phyloP scores from a whole-genome alignment of 2,888 invertebrate species.

The Xestia ashworthii region DNA sequence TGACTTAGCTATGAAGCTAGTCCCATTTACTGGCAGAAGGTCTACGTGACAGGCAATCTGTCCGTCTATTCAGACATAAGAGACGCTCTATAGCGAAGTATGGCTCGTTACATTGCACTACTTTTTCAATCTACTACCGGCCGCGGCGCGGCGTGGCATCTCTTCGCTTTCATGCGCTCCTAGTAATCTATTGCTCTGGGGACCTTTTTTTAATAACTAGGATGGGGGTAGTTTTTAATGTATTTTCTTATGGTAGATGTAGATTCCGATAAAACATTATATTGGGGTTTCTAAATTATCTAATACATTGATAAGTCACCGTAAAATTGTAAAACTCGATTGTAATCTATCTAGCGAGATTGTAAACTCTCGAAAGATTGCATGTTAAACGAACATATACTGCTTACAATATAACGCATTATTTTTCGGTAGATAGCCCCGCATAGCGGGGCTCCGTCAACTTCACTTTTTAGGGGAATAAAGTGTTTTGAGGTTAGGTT shows the following conservation, averaged over 20 bases:
- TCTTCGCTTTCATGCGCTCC: conserved; percentile 42
- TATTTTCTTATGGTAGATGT: background rate
- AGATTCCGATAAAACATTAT: background rate
- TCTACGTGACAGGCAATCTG: conserved; percentile 56
- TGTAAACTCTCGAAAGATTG: too few relatives aligned
- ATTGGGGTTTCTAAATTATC: background rate
- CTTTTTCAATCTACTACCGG: conserved; percentile 52
- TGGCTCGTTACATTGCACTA: conserved; percentile 40
- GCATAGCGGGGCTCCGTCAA: too few relatives aligned
- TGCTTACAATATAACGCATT: too few relatives aligned
- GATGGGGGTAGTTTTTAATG: conserved; percentile 10
- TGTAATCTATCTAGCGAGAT: too few relatives aligned
- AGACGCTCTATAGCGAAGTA: conserved; percentile 27
- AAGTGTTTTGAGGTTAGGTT: too few relatives aligned
- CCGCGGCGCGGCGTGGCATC: background rate
- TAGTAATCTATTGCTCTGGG: conserved; percentile 43
- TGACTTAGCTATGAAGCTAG: conserved; percentile 40
- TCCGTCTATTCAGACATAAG: conserved; percentile 52
- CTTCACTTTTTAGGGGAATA: too few relatives aligned
- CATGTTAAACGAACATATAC: too few relatives aligned
- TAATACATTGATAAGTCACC: too few relatives aligned
- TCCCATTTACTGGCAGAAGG: conserved; percentile 23
- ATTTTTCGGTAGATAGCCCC: too few relatives aligned
- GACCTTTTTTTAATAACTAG: conserved; percentile 18
- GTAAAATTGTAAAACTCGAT: too few relatives aligned